Base-by-base conservation (phyloP, 2,113 vertebrate genomes). In the Clupea harengus region DNA sequence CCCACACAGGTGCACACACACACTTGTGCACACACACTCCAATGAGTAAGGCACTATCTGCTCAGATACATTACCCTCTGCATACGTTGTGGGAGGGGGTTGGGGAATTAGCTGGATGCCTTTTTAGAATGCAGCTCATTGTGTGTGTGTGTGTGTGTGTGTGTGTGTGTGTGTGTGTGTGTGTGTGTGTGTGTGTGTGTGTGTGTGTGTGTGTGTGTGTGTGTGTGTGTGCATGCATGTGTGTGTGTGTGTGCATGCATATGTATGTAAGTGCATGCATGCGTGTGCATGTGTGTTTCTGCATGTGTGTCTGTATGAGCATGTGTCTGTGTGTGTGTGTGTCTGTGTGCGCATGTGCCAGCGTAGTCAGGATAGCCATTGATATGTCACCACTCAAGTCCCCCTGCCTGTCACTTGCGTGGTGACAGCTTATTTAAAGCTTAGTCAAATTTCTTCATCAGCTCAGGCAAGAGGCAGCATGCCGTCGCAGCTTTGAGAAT, bases 1-100 rank as follows among this genome's bases (percentile, higher is more conserved):
- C 75, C 81, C 82, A 46, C 47, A 84, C 49, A 87, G 4, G 75
- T 13, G 81, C 45, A 85, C 81, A 82, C 81, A 82, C 15, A 64
- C 25, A n/a, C 32, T 8, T 75, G 18, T 46, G 57, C 85, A 22
- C 22, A 86, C 47, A 72, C 20, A 86, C 45, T 82, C 81, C 17
- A 86, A 5, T 60, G 54, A 60, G 54, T 20, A 22, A 6, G 50
- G 15, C 10, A 46, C 82, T 47, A 28, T 45, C n/a, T 72, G 13
- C 46, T 47, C 52, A 85, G 49, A 85, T 81, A 54, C 8, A 52
- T 85, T 39, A 52, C 50, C n/a, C 83, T 47, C 83, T 46, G 17
- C 64, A 49, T 47, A 32, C 20, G 22, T 22, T 60, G 2, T 20
- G 22, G 54, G 5, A 60, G 54, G 54, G 20, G 54, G 4, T 6